Evolutionary conservation across 2,113 vertebrate species (phyloP).

Genomic region (Oreotrochilus melanogaster): DNA sequence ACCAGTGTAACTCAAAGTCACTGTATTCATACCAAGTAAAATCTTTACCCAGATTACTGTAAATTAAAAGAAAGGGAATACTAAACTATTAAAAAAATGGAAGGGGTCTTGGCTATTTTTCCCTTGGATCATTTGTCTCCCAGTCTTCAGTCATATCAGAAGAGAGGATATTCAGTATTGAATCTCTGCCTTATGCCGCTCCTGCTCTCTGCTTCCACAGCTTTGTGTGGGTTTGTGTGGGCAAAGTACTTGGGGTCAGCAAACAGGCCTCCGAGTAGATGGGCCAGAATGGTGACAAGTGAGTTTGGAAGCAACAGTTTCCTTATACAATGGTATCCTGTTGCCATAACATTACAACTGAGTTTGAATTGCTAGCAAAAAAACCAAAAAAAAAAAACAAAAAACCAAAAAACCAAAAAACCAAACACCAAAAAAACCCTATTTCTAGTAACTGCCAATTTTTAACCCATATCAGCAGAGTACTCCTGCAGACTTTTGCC

Average conservation of each 20-base stretch:
- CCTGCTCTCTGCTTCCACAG: neutral
- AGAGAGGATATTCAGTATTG: neutral
- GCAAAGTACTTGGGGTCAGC: neutral
- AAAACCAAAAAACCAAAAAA: neutral
- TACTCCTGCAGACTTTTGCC: neutral
- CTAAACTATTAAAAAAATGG: neutral
- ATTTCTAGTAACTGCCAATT: neutral
- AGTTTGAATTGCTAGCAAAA: neutral
- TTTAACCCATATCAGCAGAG: neutral
- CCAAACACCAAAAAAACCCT: neutral
- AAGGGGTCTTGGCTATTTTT: fast-evolving
- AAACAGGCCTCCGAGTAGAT: neutral
- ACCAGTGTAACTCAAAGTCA: neutral
- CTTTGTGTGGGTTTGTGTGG: neutral
- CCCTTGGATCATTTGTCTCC: neutral
- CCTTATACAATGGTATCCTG: neutral
- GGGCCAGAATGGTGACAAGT: neutral
- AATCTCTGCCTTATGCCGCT: neutral
- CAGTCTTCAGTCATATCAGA: neutral
- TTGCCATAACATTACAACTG: neutral
- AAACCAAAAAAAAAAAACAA: neutral
- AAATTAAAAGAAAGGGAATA: neutral
- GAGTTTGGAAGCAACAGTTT: neutral
- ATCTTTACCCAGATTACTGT: neutral
- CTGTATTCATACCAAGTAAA: neutral